phyloP scores from a whole-genome alignment of 2,888 invertebrate genomes.

The Leptinotarsa peninsularis region DNA sequence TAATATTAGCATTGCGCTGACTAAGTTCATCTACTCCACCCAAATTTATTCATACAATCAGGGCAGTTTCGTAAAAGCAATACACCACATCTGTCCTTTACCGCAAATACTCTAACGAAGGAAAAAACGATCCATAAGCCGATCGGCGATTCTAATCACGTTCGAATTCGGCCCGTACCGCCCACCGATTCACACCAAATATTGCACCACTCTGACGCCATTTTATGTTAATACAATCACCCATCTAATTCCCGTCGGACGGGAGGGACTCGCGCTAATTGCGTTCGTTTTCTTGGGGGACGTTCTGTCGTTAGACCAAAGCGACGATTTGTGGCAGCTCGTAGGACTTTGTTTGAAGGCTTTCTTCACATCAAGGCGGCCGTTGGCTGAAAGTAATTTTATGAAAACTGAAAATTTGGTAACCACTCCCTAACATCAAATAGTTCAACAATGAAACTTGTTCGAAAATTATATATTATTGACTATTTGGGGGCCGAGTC shows the following conservation, averaged over 20 bases:
- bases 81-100: slow-evolving; percentile 16
- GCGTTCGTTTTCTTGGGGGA: slow-evolving; percentile 43
- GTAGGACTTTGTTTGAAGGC: neutral
- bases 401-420: no score
- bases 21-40: neutral
- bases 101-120: slow-evolving; percentile 10
- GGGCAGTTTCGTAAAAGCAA: neutral
- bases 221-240: slow-evolving; percentile 57
- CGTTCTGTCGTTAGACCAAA: neutral
- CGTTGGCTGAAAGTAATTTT: no score
- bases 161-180: slow-evolving; percentile 34
- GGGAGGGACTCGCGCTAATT: slow-evolving; percentile 49
- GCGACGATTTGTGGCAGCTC: neutral
- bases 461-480: no score
- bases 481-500: no score
- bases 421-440: no score
- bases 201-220: slow-evolving; percentile 47
- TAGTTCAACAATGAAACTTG: no score
- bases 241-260: slow-evolving; percentile 45
- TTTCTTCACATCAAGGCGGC: no score
- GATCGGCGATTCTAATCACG: slow-evolving; percentile 32
- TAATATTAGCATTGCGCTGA: slow-evolving; percentile 8
- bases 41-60: slow-evolving; percentile 1
- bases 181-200: slow-evolving; percentile 49
- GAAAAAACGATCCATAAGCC: slow-evolving; percentile 20